These are phyloP conservation scores for Tetragonula clypearis DNA, from an alignment of 1,140 invertebrate genomes.

Conservation along the genomic window DNA sequence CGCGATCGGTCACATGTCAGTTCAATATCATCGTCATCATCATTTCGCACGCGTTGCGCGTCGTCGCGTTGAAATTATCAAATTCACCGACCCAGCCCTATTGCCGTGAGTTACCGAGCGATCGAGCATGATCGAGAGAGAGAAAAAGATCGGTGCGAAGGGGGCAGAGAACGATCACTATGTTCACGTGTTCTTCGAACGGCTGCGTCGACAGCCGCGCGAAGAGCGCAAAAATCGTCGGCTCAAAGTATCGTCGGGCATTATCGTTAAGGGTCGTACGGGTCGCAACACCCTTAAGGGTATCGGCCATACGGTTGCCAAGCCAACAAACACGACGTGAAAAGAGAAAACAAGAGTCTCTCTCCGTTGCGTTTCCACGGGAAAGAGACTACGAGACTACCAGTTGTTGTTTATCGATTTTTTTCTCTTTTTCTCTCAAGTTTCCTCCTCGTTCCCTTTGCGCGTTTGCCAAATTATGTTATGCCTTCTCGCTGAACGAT, in stretches of 20 bases:
- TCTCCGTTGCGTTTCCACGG: conserved; percentile 21
- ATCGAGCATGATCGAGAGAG: not conserved
- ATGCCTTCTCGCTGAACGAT: too few relatives aligned
- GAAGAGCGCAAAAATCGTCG: conserved; percentile 6
- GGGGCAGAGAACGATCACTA: not conserved
- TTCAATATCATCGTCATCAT: not conserved
- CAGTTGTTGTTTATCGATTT: conserved; percentile 45
- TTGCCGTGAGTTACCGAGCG: not conserved
- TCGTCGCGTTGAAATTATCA: not conserved
- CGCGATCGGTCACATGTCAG: not conserved
- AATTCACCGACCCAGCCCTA: not conserved
- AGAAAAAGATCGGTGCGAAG: too few relatives aligned
- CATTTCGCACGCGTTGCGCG: not conserved
- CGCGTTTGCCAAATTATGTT: not conserved
- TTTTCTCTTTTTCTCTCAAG: not conserved
- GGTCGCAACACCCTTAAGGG: conserved; percentile 50
- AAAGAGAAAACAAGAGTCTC: conserved; percentile 58
- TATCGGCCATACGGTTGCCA: conserved; percentile 62
- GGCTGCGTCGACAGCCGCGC: conserved; percentile 25
- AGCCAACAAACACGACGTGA: conserved; percentile 54
- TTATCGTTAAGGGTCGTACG: conserved; percentile 23
- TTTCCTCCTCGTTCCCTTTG: not conserved
- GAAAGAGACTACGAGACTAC: conserved; percentile 33
- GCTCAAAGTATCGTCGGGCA: not conserved
- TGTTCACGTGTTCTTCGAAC: conserved; percentile 22